phyloP scores from a whole-genome alignment of 2,113 vertebrate species.

The Archocentrus centrarchus region DNA sequence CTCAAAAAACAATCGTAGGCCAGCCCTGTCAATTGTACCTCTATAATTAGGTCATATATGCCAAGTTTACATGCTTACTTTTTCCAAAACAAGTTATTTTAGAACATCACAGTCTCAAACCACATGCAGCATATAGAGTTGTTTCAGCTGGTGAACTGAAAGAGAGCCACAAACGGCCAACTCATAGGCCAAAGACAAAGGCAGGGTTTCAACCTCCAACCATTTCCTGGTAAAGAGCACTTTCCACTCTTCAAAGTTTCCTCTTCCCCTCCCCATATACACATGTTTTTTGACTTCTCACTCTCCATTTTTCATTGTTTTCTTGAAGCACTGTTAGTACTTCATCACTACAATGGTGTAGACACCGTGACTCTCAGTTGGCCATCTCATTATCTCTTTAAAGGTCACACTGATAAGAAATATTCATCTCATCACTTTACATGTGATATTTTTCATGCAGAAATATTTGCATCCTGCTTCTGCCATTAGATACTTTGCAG shows the following conservation, averaged over 20 bases:
- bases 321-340: not conserved
- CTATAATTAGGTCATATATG: not conserved
- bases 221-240: conserved; percentile 32
- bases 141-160: not conserved
- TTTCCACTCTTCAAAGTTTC: conserved; percentile 22
- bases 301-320: not conserved
- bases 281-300: not conserved
- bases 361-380: not conserved
- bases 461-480: conserved; percentile 45
- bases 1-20: not conserved
- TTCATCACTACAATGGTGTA: not conserved
- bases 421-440: not conserved
- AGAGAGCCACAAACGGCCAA: conserved; percentile 1
- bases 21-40: not conserved
- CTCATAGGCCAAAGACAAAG: not conserved
- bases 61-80: not conserved
- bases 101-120: conserved; percentile 23
- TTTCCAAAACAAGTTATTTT: conserved; percentile 37
- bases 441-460: not conserved
- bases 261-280: not conserved
- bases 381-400: not conserved
- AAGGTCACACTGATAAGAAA: conserved; percentile 24
- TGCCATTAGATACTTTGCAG: conserved; percentile 6
- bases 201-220: not conserved
- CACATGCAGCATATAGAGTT: not conserved